Evolutionary conservation across 2,113 vertebrate species (phyloP), one percentile per base, ranked within the genome.

Genomic region (Prionailurus bengalensis): DNA sequence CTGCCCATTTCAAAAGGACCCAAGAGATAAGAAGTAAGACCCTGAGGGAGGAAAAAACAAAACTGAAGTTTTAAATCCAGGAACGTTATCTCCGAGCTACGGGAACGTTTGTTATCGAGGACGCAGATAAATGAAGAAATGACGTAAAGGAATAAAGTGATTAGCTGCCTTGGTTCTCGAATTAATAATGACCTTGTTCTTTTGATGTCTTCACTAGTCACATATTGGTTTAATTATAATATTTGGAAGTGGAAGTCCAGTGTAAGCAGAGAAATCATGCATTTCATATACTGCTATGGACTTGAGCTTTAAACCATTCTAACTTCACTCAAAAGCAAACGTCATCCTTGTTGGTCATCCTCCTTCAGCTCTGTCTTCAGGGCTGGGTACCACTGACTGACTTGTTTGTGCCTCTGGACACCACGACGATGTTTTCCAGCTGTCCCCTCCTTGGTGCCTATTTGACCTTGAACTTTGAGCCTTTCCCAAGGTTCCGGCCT

Each of bases 191-290:
- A 7, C 13, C 68, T 80, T 93, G 82, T 83, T 95, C 91, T 94
- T 96, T 83, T 81, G 82, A 89, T 74, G 81, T 70, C 68, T 76
- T 92, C 14, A 53, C 86, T 83, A 65, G 63, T 95, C 91, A 78
- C 96, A 97, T 87, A 80, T 14, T 97, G 97, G 74, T 85, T 96
- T 98, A 89, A 96, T 97, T 92, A 97, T 96, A 63, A 86, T 95
- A 79, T 58, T 51, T 95, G 91, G 78, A 86, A 66, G 86, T 10
- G 58, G 55, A 95, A 93, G 78, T 74, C 48, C 51, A 83, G 78
- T 0, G 11, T 84, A 91, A 93, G 80, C 51, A 89, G 85, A 79
- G 96, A 83, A 96, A 74, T 66, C 89, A 36, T 83, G 74, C 25
- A 2, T 70, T 73, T 27, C 89, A 55, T 86, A 68, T 51, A 82